A percentile compares a stretch with the other conserved stretches of the same genome.
Evolutionary conservation across 2,888 invertebrate genomes (phyloP).

Genomic region (Drosophila gaucha): DNA sequence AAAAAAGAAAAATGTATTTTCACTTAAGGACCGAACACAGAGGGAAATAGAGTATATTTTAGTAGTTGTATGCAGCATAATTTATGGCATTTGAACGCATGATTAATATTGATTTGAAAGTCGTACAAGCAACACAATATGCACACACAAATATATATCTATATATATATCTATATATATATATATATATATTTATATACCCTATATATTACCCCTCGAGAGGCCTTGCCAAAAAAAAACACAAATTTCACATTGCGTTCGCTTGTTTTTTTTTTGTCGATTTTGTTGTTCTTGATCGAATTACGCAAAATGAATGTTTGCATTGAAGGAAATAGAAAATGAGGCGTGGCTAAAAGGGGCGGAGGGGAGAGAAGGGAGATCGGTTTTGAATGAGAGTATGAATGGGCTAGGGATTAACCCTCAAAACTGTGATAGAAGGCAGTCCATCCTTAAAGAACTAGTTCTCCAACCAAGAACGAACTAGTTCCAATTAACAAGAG

Average conservation of each 20-base stretch:
- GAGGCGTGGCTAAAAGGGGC: background rate
- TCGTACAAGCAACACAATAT: conserved; percentile 28
- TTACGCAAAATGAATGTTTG: conserved; percentile 58
- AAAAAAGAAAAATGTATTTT: conserved; percentile 38
- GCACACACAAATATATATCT: background rate
- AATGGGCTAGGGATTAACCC: too few relatives aligned
- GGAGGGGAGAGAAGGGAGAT: too few relatives aligned
- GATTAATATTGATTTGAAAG: conserved; percentile 83
- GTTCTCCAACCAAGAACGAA: background rate
- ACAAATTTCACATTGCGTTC: conserved; percentile 52
- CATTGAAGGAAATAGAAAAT: conserved; percentile 8
- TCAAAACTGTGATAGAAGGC: too few relatives aligned
- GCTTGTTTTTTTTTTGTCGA: conserved; percentile 23
- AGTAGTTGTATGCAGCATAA: conserved; percentile 43
- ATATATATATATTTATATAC: conserved; percentile 17
- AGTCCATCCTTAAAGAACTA: too few relatives aligned
- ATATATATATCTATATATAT: background rate
- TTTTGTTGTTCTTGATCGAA: conserved; percentile 53
- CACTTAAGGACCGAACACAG: conserved; percentile 11
- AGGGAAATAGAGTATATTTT: background rate
- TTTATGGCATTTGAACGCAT: conserved; percentile 76
- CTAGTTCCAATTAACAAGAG: background rate
- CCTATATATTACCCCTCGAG: conserved; percentile 8
- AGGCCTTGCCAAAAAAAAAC: conserved; percentile 55
- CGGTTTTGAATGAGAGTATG: too few relatives aligned